phyloP scores from a whole-genome alignment of 1,140 invertebrate genomes.

The Spodoptera litura region DNA sequence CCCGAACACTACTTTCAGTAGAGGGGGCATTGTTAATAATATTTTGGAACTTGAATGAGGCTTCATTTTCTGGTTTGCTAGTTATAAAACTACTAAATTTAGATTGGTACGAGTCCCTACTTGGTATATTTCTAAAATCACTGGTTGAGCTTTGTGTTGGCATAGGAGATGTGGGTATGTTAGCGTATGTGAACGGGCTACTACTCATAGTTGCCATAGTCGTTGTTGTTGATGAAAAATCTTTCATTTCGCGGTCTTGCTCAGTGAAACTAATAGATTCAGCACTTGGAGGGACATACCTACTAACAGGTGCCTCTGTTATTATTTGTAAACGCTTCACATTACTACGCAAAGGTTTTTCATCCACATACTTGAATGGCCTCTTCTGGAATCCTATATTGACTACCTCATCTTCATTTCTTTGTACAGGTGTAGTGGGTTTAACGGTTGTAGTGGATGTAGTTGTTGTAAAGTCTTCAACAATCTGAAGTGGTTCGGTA shows the following conservation, averaged over 20 bases:
- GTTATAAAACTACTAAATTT: constrained; percentile 67
- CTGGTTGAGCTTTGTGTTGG: constrained; percentile 57
- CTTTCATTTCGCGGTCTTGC: constrained; percentile 43
- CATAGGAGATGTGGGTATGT: constrained; percentile 53
- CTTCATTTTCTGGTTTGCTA: constrained; percentile 54
- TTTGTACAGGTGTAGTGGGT: constrained; percentile 44
- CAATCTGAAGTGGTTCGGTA: constrained; percentile 55
- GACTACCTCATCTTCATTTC: constrained; percentile 67
- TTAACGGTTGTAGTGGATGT: constrained; percentile 58
- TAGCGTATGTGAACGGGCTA: constrained; percentile 46
- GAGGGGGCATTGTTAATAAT: constrained; percentile 62
- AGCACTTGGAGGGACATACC: constrained; percentile 53
- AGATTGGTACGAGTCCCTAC: constrained; percentile 60
- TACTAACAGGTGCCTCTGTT: constrained; percentile 65
- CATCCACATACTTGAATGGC: constrained; percentile 63
- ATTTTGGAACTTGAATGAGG: constrained; percentile 70
- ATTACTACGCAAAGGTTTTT: constrained; percentile 67
- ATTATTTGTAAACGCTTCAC: constrained; percentile 73
- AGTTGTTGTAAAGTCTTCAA: constrained; percentile 57
- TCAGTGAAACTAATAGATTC: constrained; percentile 55
- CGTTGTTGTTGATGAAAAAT: constrained; percentile 54
- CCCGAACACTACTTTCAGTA: constrained; percentile 52
- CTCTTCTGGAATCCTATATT: constrained; percentile 79
- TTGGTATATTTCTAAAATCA: constrained; percentile 43
- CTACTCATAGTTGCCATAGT: constrained; percentile 45